phyloP scores from a whole-genome alignment of 2,888 invertebrate genomes.

The Troilus luridus region DNA sequence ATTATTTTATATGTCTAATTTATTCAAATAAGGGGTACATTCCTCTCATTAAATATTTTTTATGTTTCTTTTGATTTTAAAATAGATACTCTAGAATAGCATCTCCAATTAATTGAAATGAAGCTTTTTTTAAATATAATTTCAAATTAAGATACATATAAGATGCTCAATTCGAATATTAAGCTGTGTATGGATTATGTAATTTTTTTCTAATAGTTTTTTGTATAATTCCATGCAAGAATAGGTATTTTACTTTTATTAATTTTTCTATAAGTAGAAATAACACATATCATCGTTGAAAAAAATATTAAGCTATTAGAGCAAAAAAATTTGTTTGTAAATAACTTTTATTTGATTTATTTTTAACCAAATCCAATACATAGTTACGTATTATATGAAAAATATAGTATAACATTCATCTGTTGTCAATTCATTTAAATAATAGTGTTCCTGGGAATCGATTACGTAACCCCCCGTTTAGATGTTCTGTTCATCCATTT shows the following conservation, averaged over 20 bases:
- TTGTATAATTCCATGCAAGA: not conserved
- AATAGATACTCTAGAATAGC: not conserved
- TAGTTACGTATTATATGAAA: not conserved
- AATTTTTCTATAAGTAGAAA: not conserved
- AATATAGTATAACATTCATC: not conserved
- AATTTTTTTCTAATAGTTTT: not conserved
- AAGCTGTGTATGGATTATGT: not conserved
- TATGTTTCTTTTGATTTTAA: not conserved
- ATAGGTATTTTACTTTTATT: not conserved
- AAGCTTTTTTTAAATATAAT: not conserved
- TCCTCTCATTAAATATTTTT: not conserved
- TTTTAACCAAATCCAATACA: not conserved
- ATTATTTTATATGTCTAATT: not conserved
- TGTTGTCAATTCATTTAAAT: not conserved
- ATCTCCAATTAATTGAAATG: not conserved
- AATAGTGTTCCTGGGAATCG: not conserved
- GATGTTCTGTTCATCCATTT: not conserved
- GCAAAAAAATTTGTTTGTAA: not conserved
- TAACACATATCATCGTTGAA: not conserved
- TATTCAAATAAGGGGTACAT: not conserved
- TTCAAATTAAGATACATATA: not conserved
- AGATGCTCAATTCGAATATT: conserved; percentile 18
- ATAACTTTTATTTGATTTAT: not conserved
- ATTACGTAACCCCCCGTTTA: not conserved
- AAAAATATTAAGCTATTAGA: not conserved